Conservation (phyloP, 2,113 vertebrate species). For the Aramus guarauna region DNA sequence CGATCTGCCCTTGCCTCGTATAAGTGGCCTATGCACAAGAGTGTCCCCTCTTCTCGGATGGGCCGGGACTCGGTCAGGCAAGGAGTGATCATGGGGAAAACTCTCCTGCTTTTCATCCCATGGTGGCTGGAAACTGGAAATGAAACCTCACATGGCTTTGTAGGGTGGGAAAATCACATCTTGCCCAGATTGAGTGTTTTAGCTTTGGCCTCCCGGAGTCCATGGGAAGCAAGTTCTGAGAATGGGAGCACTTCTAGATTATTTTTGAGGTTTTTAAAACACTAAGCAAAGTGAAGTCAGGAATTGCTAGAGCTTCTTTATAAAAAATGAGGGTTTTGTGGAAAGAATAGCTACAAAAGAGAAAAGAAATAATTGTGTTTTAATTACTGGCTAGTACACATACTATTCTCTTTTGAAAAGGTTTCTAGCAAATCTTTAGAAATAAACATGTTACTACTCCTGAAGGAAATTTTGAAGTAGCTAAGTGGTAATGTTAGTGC, state of each 20-base stretch:
- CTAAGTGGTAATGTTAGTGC: background rate
- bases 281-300: background rate
- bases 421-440: background rate
- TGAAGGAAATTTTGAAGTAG: constrained; percentile 57
- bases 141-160: background rate
- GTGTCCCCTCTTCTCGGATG: background rate
- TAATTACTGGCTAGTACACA: background rate
- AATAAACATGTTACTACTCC: constrained; percentile 17
- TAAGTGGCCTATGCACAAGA: rapidly evolving
- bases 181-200: background rate
- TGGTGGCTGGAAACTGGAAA: background rate
- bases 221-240: background rate
- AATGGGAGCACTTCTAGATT: background rate
- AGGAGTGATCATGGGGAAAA: background rate
- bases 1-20: rapidly evolving
- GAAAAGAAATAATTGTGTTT: background rate
- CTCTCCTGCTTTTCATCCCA: background rate
- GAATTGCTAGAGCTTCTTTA: background rate
- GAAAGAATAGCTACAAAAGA: background rate
- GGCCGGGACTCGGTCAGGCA: rapidly evolving
- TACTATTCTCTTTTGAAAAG: background rate
- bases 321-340: background rate
- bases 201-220: background rate
- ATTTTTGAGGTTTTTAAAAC: background rate
- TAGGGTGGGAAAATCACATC: background rate